Base-by-base conservation (phyloP, 2,888 invertebrate species). In the Galeruca laticollis region DNA sequence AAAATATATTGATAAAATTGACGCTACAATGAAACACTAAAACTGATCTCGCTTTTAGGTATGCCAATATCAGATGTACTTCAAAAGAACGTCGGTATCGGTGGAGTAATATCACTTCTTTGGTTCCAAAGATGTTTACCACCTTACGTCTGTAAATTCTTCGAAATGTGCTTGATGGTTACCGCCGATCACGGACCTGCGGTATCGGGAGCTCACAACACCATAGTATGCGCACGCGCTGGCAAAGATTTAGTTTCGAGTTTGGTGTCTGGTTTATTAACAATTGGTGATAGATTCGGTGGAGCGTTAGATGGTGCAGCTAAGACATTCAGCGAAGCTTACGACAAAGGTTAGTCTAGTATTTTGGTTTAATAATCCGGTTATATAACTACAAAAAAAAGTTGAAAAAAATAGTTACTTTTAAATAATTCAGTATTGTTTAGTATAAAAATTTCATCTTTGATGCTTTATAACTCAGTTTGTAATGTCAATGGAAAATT, bases 131-230 rank as follows among this genome's bases (percentile, higher is more conserved):
- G 98, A 61, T 96, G 97, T 82, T 87, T 99, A 62, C 99, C 99
- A 0, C 89, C 93, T 2, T 96, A 97, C 86, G 97, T 97, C 56
- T 93, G 94, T 86, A 97, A 97, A 86, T 99, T 99, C 89, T 93
- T 99, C 82, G 99, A 99, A 88, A 97, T 99, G 94, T 98, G 98
- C 81, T 88, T 99, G 73, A 98, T 99, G 92, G 95, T 99, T 73
- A 99, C 99, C 0, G 98, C 98, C 13, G 99, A 99, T 87, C 99
- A 99, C 84, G 99, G 99, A 2, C 99, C 99, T 0, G 99, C 99
- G 0, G 99, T 99, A 0, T 76, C 76, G 0, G 99, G 98, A 0
- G 99, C 99, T 0, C 98, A 99, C 87, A 99, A 99, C 86, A 98
- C 98, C 15, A 98, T 99, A 85, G 98, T 99, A 54, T 98, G 96